phyloP scores from a whole-genome alignment of 2,797 vertebrate genomes.

The Anableps anableps region DNA sequence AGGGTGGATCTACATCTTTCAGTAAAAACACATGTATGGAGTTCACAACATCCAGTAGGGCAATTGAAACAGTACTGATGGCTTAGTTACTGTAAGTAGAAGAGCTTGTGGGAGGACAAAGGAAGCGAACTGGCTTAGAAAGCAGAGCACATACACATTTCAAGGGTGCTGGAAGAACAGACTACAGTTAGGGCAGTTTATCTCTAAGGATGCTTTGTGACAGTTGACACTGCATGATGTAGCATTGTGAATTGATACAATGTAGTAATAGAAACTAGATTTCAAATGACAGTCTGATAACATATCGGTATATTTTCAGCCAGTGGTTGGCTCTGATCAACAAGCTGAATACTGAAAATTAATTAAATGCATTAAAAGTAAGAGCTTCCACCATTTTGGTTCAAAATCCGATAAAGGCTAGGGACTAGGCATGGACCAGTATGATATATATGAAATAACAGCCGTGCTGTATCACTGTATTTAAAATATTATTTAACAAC shows the following conservation, averaged over 20 bases:
- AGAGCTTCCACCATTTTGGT: background rate
- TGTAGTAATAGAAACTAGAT: slow-evolving; percentile 1
- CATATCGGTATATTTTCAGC: background rate
- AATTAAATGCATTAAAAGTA: background rate
- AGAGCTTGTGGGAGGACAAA: slow-evolving; percentile 32
- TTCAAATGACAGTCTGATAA: background rate
- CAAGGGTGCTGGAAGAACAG: slow-evolving; percentile 30
- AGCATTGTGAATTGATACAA: slow-evolving; percentile 17
- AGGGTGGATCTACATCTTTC: slow-evolving; percentile 46
- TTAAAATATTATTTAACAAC: background rate
- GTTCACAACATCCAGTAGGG: slow-evolving; percentile 23
- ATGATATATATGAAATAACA: background rate
- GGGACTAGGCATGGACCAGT: background rate
- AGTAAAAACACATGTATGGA: slow-evolving; percentile 18
- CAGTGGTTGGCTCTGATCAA: too few species aligned
- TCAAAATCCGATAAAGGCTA: background rate
- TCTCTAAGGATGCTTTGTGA: slow-evolving; percentile 27
- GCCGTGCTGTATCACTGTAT: too few species aligned
- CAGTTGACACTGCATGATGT: slow-evolving; percentile 30
- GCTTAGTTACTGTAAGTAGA: slow-evolving; percentile 33
- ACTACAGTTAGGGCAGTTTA: slow-evolving; percentile 23
- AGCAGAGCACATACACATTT: slow-evolving; percentile 10
- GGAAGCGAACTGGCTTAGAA: slow-evolving; percentile 20
- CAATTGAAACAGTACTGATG: slow-evolving; percentile 27
- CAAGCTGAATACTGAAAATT: background rate